Conservation (phyloP, 2,797 vertebrate species). For the Tokudaia tokunoshimensis region DNA sequence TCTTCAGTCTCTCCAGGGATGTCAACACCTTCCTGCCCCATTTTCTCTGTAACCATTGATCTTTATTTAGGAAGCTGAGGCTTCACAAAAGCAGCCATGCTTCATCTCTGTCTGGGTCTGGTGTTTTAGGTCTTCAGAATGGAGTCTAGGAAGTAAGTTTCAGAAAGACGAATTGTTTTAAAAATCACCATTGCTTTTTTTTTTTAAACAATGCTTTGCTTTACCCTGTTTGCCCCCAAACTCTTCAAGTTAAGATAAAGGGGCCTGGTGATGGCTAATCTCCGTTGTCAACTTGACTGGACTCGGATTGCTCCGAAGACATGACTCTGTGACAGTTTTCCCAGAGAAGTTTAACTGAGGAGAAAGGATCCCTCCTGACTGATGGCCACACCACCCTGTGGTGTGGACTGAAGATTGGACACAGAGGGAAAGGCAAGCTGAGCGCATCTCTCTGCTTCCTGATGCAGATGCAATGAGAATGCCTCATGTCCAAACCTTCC, state of each 20-base stretch:
- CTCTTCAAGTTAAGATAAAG: slow-evolving; percentile 8
- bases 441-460: not conserved
- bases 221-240: not conserved
- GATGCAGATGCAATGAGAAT: not conserved
- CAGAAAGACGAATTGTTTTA: not conserved
- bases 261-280: not conserved
- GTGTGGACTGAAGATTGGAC: not conserved
- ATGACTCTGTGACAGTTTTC: not conserved
- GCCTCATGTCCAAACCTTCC: not conserved
- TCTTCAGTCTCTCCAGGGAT: not conserved
- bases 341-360: not conserved
- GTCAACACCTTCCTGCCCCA: not conserved
- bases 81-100: not conserved
- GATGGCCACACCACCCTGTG: too few relatives aligned
- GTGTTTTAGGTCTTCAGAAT: not conserved
- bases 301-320: not conserved
- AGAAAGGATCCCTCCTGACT: not conserved
- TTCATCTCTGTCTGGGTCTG: not conserved
- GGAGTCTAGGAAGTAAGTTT: not conserved
- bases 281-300: not conserved
- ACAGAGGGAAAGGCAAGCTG: not conserved
- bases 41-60: not conserved
- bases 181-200: slow-evolving; percentile 11
- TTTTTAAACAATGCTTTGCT: not conserved
- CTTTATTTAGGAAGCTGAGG: not conserved